Evolutionary conservation across 2,113 vertebrate species (phyloP), one percentile per base, ranked within the genome.

Genomic region (Orthonyx spaldingii): DNA sequence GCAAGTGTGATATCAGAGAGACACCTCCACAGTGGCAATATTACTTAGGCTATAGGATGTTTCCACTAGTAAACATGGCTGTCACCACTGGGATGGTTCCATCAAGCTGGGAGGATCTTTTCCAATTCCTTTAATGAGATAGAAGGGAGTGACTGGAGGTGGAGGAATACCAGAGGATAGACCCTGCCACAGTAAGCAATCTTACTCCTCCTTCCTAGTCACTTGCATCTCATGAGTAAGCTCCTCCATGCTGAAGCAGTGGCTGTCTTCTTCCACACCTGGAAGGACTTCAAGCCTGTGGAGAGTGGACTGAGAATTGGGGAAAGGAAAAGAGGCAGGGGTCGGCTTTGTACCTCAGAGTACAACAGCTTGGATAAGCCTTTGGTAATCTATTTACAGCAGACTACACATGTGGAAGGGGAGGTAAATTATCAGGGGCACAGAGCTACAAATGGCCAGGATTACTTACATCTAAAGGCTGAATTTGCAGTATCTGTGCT

Each of bases 371-470:
- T 78, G 46, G n/a, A 16, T 26, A 27, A n/a, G 6, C 53, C 64
- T 66, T 64, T 64, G 50, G 37, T 53, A 78, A 78, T 19, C 23
- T 17, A 10, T 41, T 66, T 59, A 47, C 13, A 28, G 35, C 21
- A 83, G 44, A 44, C 39, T 35, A 52, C 80, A 52, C 1, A 1
- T 8, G 16, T 9, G 26, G 79, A 70, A 80, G 9, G 26, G 14
- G 55, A 78, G 33, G 47, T 39, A 65, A 80, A 64, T 56, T 74
- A 42, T 19, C 37, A 60, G 60, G 18, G 46, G 20, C 16, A 32
- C 13, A 63, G n/a, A 68, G 46, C 8, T 57, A 26, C 4, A 3
- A 33, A 33, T 82, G 0, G 0, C 21, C 65, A 19, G 64, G 35
- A 17, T 47, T n/a, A 27, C 20, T 63, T 23, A 2, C 13, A 21